Evolutionary conservation across 1,140 invertebrate genomes (phyloP).

Genomic region (Heliconius hewitsoni): DNA sequence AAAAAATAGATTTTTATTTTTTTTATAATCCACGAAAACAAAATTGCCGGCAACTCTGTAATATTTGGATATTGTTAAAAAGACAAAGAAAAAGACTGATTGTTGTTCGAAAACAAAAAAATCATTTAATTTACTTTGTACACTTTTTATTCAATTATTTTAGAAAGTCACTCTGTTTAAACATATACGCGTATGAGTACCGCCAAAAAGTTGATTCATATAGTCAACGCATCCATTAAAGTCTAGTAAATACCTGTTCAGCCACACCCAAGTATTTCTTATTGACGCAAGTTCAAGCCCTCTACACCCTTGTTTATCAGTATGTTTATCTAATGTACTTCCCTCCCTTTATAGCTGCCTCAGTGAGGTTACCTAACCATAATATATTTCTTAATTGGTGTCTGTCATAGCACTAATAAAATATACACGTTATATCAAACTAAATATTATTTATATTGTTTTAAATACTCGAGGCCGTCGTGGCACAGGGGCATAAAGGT

Average conservation of each 20-base stretch:
- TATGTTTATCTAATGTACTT: conserved; percentile 48
- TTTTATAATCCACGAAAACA: too few species aligned
- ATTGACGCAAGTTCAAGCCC: conserved; percentile 45
- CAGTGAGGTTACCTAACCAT: conserved; percentile 29
- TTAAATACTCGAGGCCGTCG: not conserved
- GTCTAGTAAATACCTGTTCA: conserved; percentile 28
- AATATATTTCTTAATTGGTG: not conserved
- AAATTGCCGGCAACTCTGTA: too few species aligned
- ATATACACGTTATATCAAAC: not conserved
- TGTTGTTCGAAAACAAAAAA: too few species aligned
- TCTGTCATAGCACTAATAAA: not conserved
- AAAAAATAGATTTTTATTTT: too few species aligned
- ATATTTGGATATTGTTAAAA: too few species aligned
- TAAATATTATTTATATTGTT: not conserved
- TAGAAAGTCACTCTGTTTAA: too few species aligned
- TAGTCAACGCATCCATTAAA: conserved; percentile 32
- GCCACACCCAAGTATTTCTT: conserved; percentile 44
- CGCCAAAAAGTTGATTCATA: not conserved
- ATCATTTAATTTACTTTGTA: too few species aligned
- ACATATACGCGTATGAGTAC: not conserved
- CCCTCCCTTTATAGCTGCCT: conserved; percentile 39
- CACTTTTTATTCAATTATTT: too few species aligned
- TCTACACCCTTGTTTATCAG: conserved; percentile 51
- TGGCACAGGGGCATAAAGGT: too few species aligned
- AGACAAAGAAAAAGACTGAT: too few species aligned